A percentile compares a stretch with the other conserved stretches of the same genome.
Conservation (phyloP, 1,140 invertebrate genomes). For the Latrodectus geometricus region DNA sequence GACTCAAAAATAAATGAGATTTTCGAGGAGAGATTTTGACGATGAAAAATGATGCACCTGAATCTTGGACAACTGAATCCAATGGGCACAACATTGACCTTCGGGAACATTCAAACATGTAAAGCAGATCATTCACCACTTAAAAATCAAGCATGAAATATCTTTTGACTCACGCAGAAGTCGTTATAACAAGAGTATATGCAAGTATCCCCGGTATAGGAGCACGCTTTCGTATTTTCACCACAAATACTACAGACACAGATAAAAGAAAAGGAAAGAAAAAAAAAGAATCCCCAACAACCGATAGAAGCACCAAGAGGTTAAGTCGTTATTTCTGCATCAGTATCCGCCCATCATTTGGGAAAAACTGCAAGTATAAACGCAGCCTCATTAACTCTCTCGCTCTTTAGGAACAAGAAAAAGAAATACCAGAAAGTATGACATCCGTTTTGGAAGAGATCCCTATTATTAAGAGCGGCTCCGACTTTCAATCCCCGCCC, state of each 20-base stretch:
- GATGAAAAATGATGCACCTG: neutral
- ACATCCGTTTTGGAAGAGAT: conserved; percentile 37
- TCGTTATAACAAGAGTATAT: conserved; percentile 46
- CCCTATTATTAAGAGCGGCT: conserved; percentile 51
- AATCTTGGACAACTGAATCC: neutral
- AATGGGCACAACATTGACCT: neutral
- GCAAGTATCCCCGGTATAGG: conserved; percentile 3
- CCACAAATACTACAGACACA: neutral
- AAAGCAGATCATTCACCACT: neutral
- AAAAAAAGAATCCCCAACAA: conserved; percentile 14
- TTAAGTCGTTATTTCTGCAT: conserved; percentile 55
- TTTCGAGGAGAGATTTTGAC: neutral
- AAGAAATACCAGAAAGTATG: conserved; percentile 58
- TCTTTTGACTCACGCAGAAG: conserved; percentile 33
- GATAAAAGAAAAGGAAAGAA: neutral
- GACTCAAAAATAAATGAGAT: neutral
- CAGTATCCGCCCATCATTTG: conserved; percentile 45
- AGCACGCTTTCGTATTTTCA: neutral
- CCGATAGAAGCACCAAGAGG: conserved; percentile 21
- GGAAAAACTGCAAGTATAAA: conserved; percentile 9
- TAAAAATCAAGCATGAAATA: neutral
- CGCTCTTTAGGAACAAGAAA: conserved; percentile 24
- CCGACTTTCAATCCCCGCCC: conserved; percentile 39
- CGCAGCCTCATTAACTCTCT: conserved; percentile 31
- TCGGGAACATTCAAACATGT: neutral